Evolutionary conservation across 2,113 vertebrate genomes (phyloP), one percentile per base, ranked within the genome.

Genomic region (Pelvicachromis taeniatus): DNA sequence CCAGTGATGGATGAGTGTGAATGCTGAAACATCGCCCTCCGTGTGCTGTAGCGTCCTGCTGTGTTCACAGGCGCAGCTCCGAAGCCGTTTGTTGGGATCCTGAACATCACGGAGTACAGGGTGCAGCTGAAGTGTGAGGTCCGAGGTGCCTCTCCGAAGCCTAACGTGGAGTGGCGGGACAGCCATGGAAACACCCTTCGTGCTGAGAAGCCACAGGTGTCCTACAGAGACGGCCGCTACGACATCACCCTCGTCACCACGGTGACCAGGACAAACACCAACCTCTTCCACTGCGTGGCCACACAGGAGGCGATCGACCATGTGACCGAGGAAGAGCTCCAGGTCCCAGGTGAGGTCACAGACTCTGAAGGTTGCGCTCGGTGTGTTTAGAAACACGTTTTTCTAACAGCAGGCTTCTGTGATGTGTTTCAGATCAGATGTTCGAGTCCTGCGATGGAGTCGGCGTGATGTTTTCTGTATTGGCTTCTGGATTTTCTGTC

Each of bases 351-450:
- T 70, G 21, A 68, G 33, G 3, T 5, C 0, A 0, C 5, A 40
- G 63, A 17, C 13, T 26, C 21, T 26, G 21, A 26, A 26, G 21
- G 8, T 70, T 9, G 0, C 42, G 0, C 23, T 16, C 0, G 23
- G 63, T 10, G 63, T 45, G 63, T 42, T 65, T 61, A 61, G 0
- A 35, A 61, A 61, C 9, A 4, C n/a, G 0, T 7, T 5, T n/a
- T 40, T 65, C n/a, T 65, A 2, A 70, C 40, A 45, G 1, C 65
- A 70, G 0, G 1, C 5, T 2, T 70, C 21, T 45, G 38, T 45
- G 1, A 45, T 9, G 1, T 70, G 40, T 70, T 70, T 45, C 65
- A 70, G 65, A 70, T 45, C 38, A 70, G 35, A 21, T 70, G 65
- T 70, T 70, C 14, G 8, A 70, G 65, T 45, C 65, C 65, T 70